Percentiles rank a stretch among this genome's conserved stretches.
phyloP scores from a whole-genome alignment of 2,888 invertebrate genomes.

The Cryptus armator region DNA sequence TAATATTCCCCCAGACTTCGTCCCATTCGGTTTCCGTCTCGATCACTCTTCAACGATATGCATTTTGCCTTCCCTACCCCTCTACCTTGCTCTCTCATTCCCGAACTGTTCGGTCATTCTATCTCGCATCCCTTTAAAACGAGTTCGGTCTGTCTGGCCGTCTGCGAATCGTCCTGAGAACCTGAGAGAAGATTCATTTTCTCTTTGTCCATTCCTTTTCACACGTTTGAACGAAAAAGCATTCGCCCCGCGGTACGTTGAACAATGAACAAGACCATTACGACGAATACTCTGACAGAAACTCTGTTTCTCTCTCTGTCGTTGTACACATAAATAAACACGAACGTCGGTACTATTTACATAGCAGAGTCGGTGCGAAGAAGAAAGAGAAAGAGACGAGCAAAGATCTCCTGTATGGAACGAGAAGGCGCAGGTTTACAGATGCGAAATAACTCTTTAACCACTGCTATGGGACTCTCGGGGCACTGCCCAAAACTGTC shows the following conservation, averaged over 20 bases:
- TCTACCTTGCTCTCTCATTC: constrained; percentile 22
- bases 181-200: constrained; percentile 80
- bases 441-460: constrained; percentile 56
- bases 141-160: constrained; percentile 79
- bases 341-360: constrained; percentile 57
- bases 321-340: constrained; percentile 67
- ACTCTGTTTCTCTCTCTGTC: constrained; percentile 5
- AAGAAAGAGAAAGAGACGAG: neutral
- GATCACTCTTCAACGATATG: neutral
- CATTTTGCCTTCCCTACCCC: constrained; percentile 4
- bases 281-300: constrained; percentile 65
- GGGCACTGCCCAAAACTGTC: constrained; percentile 47
- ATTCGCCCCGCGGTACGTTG: constrained; percentile 49
- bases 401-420: neutral
- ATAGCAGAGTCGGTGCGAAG: constrained; percentile 37
- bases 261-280: constrained; percentile 71
- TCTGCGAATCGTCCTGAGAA: constrained; percentile 80
- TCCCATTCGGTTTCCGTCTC: neutral
- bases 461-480: constrained; percentile 23
- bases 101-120: constrained; percentile 22
- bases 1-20: constrained; percentile 26
- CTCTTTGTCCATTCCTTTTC: constrained; percentile 81
- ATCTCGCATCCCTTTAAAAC: constrained; percentile 79
- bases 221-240: constrained; percentile 76
- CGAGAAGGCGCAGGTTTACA: constrained; percentile 37